phyloP scores from a whole-genome alignment of 2,888 invertebrate species.

The Aphodius granarius region DNA sequence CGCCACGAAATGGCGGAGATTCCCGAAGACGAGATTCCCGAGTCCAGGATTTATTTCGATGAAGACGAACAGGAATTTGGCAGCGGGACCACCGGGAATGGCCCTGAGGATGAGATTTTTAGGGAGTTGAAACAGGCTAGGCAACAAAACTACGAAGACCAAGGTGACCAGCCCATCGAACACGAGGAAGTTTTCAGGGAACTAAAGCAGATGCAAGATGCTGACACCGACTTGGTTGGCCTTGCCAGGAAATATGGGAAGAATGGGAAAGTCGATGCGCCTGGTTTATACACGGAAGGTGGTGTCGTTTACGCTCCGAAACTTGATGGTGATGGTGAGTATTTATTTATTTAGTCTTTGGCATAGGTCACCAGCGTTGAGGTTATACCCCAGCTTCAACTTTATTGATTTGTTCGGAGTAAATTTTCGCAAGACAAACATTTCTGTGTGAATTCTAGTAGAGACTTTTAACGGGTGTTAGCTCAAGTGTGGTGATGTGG shows the following conservation, averaged over 20 bases:
- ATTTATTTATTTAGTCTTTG: background rate
- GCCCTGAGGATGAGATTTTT: slow-evolving; percentile 33
- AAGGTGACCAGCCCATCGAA: slow-evolving; percentile 21
- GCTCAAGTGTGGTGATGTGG: no score
- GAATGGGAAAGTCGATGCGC: slow-evolving; percentile 30
- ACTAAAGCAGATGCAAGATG: slow-evolving; percentile 23
- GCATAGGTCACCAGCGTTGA: no score
- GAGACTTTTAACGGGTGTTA: no score
- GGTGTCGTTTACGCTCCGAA: slow-evolving; percentile 60
- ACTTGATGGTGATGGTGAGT: slow-evolving; percentile 34
- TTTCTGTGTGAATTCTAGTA: no score
- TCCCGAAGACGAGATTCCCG: slow-evolving; percentile 48
- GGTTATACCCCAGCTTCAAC: no score
- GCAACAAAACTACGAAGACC: slow-evolving; percentile 22
- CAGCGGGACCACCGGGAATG: slow-evolving; percentile 40
- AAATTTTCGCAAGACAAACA: no score
- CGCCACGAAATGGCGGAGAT: slow-evolving; percentile 49
- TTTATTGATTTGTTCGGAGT: no score
- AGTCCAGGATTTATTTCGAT: slow-evolving; percentile 61
- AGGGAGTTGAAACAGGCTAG: slow-evolving; percentile 33
- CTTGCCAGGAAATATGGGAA: slow-evolving; percentile 27
- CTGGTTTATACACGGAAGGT: slow-evolving; percentile 64
- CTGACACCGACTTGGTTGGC: slow-evolving; percentile 29
- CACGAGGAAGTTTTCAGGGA: slow-evolving; percentile 31
- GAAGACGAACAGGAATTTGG: slow-evolving; percentile 55